Base-by-base conservation (phyloP, 2,888 invertebrate species). In the Eupithecia dodoneata region DNA sequence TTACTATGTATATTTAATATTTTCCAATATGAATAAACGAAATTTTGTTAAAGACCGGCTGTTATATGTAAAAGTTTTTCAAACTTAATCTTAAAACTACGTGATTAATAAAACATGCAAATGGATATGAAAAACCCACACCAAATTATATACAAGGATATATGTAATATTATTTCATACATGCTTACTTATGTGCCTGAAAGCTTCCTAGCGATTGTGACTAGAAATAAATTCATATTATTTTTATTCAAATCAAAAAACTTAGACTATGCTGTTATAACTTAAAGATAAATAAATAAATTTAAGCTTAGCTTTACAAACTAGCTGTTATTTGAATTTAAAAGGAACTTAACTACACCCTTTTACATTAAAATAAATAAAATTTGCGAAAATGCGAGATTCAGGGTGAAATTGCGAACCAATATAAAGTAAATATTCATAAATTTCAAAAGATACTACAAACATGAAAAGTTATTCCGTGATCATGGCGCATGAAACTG, bases 181-280 rank as follows among this genome's bases (percentile, higher is more conserved):
- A 94, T 94, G 94, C 94, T 93, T 92, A 59, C 59, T 72, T 76
- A 73, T 76, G 70, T 76, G 91, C 91, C 89, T 94, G 94, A 95
- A 95, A 94, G 94, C 94, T 93, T 93, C 92, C 87, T 90, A 91
- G 80, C 90, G 94, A 94, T 94, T 94, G 94, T 94, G 94, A 94
- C 88, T 82, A 81, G 71, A 79, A 72, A 73, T 73, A 81, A 81
- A 81, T 84, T 87, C 82, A 86, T 87, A 90, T 87, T 87, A 82
- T 78, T 87, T 94, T 93, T 93, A 93, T 93, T 93, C 75, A 83
- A 84, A 85, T 81, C 87, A 85, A 84, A 86, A 80, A 85, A 83
- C 82, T 81, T 81, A 83, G 66, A 77, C 86, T 87, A 92, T 44
- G 1, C 44, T 67, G 44, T 67, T 67, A 44, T 66, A 15, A 44